Conservation (phyloP, 2,797 vertebrate genomes). For the Oreonectes daqikongensis region DNA sequence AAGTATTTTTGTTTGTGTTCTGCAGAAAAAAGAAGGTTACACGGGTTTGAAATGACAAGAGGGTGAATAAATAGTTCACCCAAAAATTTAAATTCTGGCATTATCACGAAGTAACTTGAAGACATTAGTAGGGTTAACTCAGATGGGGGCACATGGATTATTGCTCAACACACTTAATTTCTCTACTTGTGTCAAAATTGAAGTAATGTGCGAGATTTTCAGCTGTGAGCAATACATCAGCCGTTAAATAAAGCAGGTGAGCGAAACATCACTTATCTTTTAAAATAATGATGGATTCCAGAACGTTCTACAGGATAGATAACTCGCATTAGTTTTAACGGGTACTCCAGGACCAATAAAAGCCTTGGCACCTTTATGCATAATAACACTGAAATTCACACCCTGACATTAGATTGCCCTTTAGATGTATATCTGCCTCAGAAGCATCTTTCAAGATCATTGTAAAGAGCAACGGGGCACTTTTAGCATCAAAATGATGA, state of each 20-base stretch:
- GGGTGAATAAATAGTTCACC: too few species aligned
- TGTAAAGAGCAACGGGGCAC: background rate
- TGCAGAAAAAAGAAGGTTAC: too few species aligned
- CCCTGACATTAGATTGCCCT: conserved; percentile 34
- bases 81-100: too few species aligned
- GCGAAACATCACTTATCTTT: conserved; percentile 42
- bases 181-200: background rate
- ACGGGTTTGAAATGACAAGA: too few species aligned
- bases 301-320: conserved; percentile 21
- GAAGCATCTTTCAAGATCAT: conserved; percentile 22
- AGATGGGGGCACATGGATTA: background rate
- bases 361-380: conserved; percentile 15
- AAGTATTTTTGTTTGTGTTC: too few species aligned
- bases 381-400: conserved; percentile 31
- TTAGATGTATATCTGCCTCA: conserved; percentile 27
- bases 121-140: background rate
- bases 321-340: conserved; percentile 29
- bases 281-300: conserved; percentile 38
- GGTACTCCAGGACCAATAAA: conserved; percentile 28
- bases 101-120: too few species aligned
- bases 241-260: conserved; percentile 26
- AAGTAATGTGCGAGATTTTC: conserved; percentile 10
- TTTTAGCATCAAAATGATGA: conserved; percentile 21
- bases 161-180: background rate
- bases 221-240: conserved; percentile 20